phyloP scores from a whole-genome alignment of 2,113 vertebrate genomes.

The Bos javanicus region DNA sequence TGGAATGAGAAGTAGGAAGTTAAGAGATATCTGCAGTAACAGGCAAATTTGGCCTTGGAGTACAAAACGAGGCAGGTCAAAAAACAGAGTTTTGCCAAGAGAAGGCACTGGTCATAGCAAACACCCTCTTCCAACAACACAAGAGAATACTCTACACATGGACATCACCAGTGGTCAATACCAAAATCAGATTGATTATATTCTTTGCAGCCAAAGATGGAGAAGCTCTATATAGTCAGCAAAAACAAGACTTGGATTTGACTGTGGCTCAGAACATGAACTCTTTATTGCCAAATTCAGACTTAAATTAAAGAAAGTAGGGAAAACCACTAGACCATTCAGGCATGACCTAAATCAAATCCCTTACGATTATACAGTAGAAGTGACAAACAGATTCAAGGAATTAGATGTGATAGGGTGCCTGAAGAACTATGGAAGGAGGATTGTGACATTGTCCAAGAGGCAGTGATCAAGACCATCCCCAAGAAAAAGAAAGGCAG shows the following conservation, averaged over 20 bases:
- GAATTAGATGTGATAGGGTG: no score
- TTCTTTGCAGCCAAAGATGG: not conserved
- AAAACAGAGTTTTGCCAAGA: not conserved
- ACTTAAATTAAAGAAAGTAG: no score
- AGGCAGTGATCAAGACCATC: no score
- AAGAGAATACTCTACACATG: not conserved
- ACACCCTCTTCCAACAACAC: not conserved
- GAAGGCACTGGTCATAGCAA: not conserved
- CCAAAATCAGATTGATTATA: not conserved
- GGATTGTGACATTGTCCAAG: no score
- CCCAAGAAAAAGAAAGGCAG: no score
- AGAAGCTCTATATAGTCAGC: not conserved
- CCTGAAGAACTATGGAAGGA: no score
- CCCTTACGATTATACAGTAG: no score
- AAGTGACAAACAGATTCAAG: no score
- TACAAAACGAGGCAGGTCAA: not conserved
- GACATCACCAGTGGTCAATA: not conserved
- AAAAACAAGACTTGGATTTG: not conserved
- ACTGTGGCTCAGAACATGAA: no score
- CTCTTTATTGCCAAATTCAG: no score
- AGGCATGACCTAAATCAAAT: no score
- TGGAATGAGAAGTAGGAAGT: not conserved
- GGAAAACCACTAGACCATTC: no score
- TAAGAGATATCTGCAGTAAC: not conserved
- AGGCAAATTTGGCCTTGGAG: not conserved